Conservation (phyloP, 2,797 vertebrate genomes). For the Scyliorhinus canicula region DNA sequence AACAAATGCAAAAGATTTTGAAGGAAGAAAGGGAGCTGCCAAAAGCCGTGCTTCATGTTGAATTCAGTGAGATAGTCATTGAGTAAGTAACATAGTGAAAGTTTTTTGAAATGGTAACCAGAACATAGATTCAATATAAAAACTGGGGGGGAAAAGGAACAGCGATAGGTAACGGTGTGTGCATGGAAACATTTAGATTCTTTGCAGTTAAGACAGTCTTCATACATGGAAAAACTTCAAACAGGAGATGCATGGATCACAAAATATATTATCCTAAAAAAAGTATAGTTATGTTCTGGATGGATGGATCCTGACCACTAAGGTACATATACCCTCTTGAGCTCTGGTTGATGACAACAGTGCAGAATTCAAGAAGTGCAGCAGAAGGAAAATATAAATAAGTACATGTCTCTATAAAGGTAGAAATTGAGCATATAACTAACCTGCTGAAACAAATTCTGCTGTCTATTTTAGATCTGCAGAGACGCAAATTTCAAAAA, state of each 20-base stretch:
- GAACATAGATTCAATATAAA: neutral
- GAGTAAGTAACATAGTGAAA: neutral
- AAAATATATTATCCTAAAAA: neutral
- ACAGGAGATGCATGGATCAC: neutral
- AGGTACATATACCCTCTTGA: neutral
- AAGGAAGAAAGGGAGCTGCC: too few relatives aligned
- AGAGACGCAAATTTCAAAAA: neutral
- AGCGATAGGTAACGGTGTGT: too few relatives aligned
- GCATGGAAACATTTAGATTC: too few relatives aligned
- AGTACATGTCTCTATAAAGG: neutral
- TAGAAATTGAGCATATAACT: neutral
- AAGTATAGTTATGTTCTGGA: neutral
- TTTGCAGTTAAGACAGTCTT: too few relatives aligned
- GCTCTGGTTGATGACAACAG: neutral
- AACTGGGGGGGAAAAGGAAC: neutral
- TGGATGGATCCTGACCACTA: neutral
- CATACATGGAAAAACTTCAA: neutral
- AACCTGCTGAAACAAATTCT: neutral
- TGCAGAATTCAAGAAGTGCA: neutral
- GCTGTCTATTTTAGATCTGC: neutral
- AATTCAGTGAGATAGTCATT: neutral
- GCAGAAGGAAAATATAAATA: neutral
- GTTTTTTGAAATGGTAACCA: neutral
- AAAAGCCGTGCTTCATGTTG: too few relatives aligned
- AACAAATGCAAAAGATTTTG: too few relatives aligned